Evolutionary conservation across 35 echinoderm and acorn worm species (phyloP), one percentile per base, ranked within the genome.

Genomic region (Chiridota heheva): DNA sequence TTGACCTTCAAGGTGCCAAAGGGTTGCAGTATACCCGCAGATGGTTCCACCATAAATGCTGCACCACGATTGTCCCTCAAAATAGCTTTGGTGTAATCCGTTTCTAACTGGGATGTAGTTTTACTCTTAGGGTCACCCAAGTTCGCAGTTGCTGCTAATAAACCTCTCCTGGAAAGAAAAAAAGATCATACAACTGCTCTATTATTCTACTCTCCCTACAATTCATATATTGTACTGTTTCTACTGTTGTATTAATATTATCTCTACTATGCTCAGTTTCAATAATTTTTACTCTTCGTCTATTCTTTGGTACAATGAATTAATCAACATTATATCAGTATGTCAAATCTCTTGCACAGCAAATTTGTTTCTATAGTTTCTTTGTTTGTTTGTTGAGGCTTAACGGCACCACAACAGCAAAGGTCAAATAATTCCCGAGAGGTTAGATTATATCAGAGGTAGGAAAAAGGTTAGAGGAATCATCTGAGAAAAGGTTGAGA

Each of bases 21-120:
- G 17, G 95, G 89, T 44, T 84, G 58, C 38, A 98, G 68, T 5
- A 88, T 42, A 2, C 95, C 95, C 13, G 64, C 67, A 5, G 84
- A 51, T 56, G 95, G 95, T 2, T 91, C 81, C n/a, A 98, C 89
- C 18, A 92, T 69, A 58, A 98, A 98, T 38, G 95, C 95, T 4
- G 78, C 57, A 1, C 95, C 95, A n/a, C 64, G 58, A 32, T 81
- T 80, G 3, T 91, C 95, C 5, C 69, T 48, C 37, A 98, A 86
- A 3, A 98, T 78, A 25, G 85, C 95, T 77, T 98, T 98, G 45
- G 81, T 79, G 58, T 84, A 88, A 40, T 98, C 95, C n/a, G 86
- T 35, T 45, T 90, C 68, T 26, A 78, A 48, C 74, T 91, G 80
- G 39, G 70, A 59, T 18, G 70, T 44, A 55, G 84, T 92, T 31